These are phyloP conservation scores for Sisor rabdophorus DNA, from an alignment of 2,113 vertebrate species.

Conservation along the genomic window DNA sequence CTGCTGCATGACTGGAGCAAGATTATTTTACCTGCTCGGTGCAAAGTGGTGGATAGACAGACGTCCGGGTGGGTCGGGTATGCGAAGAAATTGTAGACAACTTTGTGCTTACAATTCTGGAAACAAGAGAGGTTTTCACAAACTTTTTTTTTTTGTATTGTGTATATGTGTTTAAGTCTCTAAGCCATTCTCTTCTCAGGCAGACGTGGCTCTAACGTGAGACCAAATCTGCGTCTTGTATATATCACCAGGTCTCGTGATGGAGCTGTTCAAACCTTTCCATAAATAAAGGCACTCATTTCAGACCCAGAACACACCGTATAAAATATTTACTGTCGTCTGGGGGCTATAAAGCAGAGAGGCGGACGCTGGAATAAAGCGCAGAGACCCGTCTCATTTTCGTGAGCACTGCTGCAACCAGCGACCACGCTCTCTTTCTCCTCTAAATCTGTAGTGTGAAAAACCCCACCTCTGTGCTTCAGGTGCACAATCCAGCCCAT, in stretches of 20 bases:
- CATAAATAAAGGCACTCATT: constrained; percentile 61
- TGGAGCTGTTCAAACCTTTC: constrained; percentile 50
- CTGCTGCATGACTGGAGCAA: background rate
- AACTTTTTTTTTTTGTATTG: constrained; percentile 24
- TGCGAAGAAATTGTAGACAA: too few species aligned
- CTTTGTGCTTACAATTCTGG: too few species aligned
- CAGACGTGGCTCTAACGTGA: constrained; percentile 15
- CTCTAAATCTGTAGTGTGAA: background rate
- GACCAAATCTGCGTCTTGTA: constrained; percentile 46
- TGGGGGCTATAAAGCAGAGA: constrained; percentile 48
- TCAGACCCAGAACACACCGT: constrained; percentile 42
- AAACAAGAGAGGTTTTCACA: too few species aligned
- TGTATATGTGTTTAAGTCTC: constrained; percentile 38
- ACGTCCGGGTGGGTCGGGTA: too few species aligned
- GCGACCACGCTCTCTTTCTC: background rate
- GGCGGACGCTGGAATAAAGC: constrained; percentile 23
- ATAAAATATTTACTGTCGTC: constrained; percentile 68
- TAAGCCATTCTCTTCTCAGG: constrained; percentile 32
- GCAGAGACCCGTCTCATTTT: constrained; percentile 38
- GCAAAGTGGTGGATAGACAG: background rate
- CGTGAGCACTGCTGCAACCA: constrained; percentile 36
- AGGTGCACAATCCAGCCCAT: constrained; percentile 23
- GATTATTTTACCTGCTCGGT: constrained; percentile 27
- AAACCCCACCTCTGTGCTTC: background rate
- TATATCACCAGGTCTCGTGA: constrained; percentile 56